phyloP scores from a whole-genome alignment of 1,140 invertebrate species.

The Zaprionus davidi region DNA sequence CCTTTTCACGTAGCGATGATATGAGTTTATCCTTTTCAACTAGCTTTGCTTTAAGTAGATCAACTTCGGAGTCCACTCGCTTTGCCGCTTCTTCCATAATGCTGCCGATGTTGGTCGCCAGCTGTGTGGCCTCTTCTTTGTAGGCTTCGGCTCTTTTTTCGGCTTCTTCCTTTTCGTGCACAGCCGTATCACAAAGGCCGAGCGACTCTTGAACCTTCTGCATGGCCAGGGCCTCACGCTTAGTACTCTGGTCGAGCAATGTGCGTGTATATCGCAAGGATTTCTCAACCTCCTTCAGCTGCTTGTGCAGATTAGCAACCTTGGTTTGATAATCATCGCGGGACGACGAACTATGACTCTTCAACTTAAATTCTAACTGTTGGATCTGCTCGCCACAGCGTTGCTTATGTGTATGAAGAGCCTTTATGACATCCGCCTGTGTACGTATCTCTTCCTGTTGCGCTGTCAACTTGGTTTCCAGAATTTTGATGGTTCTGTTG shows the following conservation, averaged over 20 bases:
- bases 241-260: constrained; percentile 46
- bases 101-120: constrained; percentile 67
- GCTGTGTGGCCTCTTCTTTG: constrained; percentile 63
- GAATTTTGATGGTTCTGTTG: constrained; percentile 40
- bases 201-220: constrained; percentile 85
- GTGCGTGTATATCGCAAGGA: constrained; percentile 27
- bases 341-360: not conserved
- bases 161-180: constrained; percentile 84
- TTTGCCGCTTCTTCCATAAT: constrained; percentile 87
- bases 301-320: constrained; percentile 42
- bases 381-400: constrained; percentile 37
- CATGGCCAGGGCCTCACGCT: constrained; percentile 56
- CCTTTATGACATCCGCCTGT: constrained; percentile 59
- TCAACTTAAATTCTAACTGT: constrained; percentile 42
- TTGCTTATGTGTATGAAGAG: constrained; percentile 61
- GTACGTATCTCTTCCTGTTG: constrained; percentile 59
- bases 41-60: constrained; percentile 86
- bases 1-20: constrained; percentile 65
- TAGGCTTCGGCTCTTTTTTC: constrained; percentile 64
- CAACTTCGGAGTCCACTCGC: constrained; percentile 86
- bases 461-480: constrained; percentile 43
- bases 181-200: constrained; percentile 85
- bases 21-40: constrained; percentile 85
- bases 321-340: constrained; percentile 11
- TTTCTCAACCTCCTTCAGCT: constrained; percentile 57